Percentiles rank a stretch among this genome's conserved stretches.
phyloP scores from a whole-genome alignment of 1,140 invertebrate genomes.

The Cyrtorhinus lividipennis region DNA sequence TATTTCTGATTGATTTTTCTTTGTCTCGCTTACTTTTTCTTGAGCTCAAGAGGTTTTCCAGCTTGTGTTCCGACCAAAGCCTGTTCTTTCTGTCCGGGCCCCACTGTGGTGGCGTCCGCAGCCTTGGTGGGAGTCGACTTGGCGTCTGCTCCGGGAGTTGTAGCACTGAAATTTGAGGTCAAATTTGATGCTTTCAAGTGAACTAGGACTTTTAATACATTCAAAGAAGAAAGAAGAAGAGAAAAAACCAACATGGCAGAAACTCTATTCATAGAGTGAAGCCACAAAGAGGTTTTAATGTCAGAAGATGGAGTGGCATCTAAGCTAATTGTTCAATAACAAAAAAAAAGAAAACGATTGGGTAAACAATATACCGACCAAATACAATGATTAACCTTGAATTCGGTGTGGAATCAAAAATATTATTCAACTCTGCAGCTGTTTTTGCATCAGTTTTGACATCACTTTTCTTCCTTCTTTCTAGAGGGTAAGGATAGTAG shows the following conservation, averaged over 20 bases:
- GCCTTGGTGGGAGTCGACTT: constrained; percentile 8
- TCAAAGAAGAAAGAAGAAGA: no score
- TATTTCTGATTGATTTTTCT: no score
- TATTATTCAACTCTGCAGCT: constrained; percentile 23
- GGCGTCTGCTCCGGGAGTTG: background rate
- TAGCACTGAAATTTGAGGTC: background rate
- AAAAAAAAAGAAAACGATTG: no score
- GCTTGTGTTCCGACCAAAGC: constrained; percentile 9
- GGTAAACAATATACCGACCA: background rate
- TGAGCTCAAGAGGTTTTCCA: constrained; percentile 23
- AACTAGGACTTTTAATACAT: no score
- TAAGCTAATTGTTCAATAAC: no score
- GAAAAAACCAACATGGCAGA: no score
- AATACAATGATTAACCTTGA: background rate
- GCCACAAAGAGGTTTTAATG: no score
- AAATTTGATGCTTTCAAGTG: no score
- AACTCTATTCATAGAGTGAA: no score
- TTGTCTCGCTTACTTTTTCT: constrained; percentile 37
- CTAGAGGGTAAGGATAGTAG: background rate
- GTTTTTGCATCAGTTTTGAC: constrained; percentile 25
- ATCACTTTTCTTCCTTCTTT: constrained; percentile 16
- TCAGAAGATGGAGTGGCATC: no score
- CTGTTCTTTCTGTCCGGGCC: constrained; percentile 18
- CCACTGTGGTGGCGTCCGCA: background rate
- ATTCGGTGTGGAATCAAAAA: constrained; percentile 21